Base-by-base conservation (phyloP, 2,797 vertebrate genomes). In the Cossypha caffra region DNA sequence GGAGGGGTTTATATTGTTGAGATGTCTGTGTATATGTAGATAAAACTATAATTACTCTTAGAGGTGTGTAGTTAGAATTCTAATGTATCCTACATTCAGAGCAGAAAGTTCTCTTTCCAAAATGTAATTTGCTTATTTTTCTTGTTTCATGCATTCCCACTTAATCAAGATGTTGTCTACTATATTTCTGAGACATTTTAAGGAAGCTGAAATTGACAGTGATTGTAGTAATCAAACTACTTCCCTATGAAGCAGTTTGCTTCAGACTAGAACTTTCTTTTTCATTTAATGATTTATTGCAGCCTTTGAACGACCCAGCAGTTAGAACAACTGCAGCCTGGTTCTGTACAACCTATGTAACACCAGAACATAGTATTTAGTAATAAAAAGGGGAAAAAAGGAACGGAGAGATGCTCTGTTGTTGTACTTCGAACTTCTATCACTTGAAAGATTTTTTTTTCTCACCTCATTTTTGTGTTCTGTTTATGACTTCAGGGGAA, bases 181-280 rank as follows among this genome's bases (percentile, higher is more conserved):
- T 45, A 37, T 91, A 71, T 93, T 88, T 96, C 72, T 93, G 62
- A 95, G 66, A 47, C 38, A 58, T 31, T 86, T 81, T 61, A 73
- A 96, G 95, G 94, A 98, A 95, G 81, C 62, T 95, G 76, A 94
- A 82, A 86, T 83, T 95, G 95, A 95, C 95, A 92, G 77, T 95
- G 87, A 85, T 75, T 89, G 59, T 63, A 90, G 66, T 94, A 97
- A 97, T 95, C 57, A 90, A 89, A 45, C 75, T 69, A 91, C 68
- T 96, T 96, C 54, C 84, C 93, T 92, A 35, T 75, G 86, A 93
- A 93, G 54, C 51, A 87, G 31, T 96, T 95, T 40, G 19, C 73
- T 90, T 90, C 86, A 48, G 73, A 94, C 87, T 88, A 77, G 37
- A 96, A 85, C 43, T 94, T 95, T 67, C 64, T 63, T 94, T 96